These are phyloP conservation scores for Acanthochromis polyacanthus DNA, from an alignment of 2,113 vertebrate species.

Conservation along the genomic window DNA sequence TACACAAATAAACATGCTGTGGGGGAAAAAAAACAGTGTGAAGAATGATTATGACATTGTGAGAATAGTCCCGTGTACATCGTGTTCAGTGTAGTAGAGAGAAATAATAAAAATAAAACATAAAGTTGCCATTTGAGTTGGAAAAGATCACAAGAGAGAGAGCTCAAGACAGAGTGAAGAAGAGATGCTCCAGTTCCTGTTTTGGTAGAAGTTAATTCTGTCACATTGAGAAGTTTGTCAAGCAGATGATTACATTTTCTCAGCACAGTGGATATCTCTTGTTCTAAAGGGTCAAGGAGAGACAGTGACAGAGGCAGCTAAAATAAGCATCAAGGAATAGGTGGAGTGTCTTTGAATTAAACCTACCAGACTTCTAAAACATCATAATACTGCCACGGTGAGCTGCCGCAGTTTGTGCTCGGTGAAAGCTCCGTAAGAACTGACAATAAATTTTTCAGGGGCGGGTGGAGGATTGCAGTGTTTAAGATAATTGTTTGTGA, in stretches of 20 bases:
- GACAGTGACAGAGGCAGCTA: background rate
- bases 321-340: conserved; percentile 23
- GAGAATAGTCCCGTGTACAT: too few relatives aligned
- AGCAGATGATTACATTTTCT: conserved; percentile 48
- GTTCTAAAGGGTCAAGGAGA: conserved; percentile 20
- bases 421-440: conserved; percentile 6
- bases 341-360: conserved; percentile 21
- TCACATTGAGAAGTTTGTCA: conserved; percentile 27
- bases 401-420: conserved; percentile 1
- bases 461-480: background rate
- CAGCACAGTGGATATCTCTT: conserved; percentile 31
- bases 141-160: conserved; percentile 3
- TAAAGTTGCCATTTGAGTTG: background rate
- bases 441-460: conserved; percentile 18
- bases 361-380: conserved; percentile 5
- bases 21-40: too few relatives aligned
- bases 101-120: too few relatives aligned
- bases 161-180: background rate
- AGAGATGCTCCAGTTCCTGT: background rate
- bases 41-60: too few relatives aligned
- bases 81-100: too few relatives aligned
- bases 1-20: too few relatives aligned
- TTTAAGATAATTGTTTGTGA: conserved; percentile 13
- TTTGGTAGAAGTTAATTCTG: conserved; percentile 20
- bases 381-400: conserved; percentile 1